Evolutionary conservation across 1,140 invertebrate species (phyloP).

Genomic region (Drosophila murphyi): DNA sequence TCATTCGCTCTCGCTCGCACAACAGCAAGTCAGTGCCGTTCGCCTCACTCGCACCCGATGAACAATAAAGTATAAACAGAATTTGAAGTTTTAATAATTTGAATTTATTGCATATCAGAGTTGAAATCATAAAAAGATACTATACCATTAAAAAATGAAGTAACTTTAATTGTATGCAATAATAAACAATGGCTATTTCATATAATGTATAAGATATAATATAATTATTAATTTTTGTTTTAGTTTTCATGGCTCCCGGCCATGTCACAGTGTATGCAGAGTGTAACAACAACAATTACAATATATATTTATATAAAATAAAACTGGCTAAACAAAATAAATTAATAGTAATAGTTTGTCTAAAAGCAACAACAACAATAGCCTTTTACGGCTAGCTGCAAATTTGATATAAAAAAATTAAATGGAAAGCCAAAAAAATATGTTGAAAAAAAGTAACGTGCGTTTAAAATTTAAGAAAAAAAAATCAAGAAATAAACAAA

Average conservation of each 20-base stretch:
- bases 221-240: constrained; percentile 20
- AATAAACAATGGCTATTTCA: constrained; percentile 12
- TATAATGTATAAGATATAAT: constrained; percentile 23
- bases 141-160: neutral
- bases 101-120: neutral
- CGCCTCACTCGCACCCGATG: neutral
- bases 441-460: constrained; percentile 5
- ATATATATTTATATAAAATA: constrained; percentile 7
- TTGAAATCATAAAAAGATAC: neutral
- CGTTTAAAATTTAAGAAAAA: constrained; percentile 24
- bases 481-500: constrained; percentile 1
- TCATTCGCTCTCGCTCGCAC: neutral
- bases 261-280: constrained; percentile 53
- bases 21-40: neutral
- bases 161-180: neutral
- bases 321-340: constrained; percentile 5
- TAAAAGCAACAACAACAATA: constrained; percentile 30
- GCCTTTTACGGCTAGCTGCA: constrained; percentile 4
- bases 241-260: constrained; percentile 57
- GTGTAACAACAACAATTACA: constrained; percentile 50
- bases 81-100: too few species aligned
- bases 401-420: constrained; percentile 10
- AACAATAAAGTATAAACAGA: neutral
- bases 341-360: constrained; percentile 11
- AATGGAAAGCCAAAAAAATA: constrained; percentile 16